phyloP scores from a whole-genome alignment of 2,113 vertebrate species.

The Notarius lentiginosus region DNA sequence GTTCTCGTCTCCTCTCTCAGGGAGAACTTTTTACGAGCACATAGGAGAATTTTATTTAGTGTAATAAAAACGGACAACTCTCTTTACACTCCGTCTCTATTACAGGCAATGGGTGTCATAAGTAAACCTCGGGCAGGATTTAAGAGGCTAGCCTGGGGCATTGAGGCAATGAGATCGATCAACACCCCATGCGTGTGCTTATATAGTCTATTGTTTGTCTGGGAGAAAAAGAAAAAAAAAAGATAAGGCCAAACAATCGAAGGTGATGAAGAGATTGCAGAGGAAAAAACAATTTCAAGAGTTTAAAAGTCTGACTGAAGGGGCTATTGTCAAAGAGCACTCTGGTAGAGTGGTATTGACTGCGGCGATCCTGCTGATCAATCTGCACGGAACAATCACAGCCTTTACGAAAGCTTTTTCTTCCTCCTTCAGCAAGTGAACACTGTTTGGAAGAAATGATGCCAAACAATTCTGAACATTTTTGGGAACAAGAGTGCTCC shows the following conservation, averaged over 20 bases:
- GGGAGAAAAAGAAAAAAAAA: constrained; percentile 40
- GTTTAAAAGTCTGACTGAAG: constrained; percentile 30
- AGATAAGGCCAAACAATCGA: constrained; percentile 37
- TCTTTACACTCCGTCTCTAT: constrained; percentile 9
- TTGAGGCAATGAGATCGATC: constrained; percentile 34
- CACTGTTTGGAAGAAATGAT: neutral
- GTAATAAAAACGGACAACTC: constrained; percentile 8
- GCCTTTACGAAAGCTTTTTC: neutral
- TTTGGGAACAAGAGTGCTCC: neutral
- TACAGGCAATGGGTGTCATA: constrained; percentile 31
- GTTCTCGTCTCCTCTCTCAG: neutral
- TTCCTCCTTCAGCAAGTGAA: neutral
- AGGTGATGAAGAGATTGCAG: constrained; percentile 38
- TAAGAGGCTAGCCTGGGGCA: constrained; percentile 31
- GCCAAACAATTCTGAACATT: neutral
- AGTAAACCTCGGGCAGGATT: constrained; percentile 33
- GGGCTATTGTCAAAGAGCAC: constrained; percentile 9
- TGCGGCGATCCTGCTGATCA: neutral
- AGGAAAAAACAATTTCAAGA: constrained; percentile 41
- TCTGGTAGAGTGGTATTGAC: constrained; percentile 26
- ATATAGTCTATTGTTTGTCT: constrained; percentile 44
- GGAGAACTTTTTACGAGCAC: neutral
- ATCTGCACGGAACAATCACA: neutral
- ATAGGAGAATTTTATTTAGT: constrained; percentile 7
- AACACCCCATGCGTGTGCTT: constrained; percentile 14